A percentile compares a stretch with the other conserved stretches of the same genome.
Evolutionary conservation across 2,113 vertebrate species (phyloP).

Genomic region (Zosterops pallidus): DNA sequence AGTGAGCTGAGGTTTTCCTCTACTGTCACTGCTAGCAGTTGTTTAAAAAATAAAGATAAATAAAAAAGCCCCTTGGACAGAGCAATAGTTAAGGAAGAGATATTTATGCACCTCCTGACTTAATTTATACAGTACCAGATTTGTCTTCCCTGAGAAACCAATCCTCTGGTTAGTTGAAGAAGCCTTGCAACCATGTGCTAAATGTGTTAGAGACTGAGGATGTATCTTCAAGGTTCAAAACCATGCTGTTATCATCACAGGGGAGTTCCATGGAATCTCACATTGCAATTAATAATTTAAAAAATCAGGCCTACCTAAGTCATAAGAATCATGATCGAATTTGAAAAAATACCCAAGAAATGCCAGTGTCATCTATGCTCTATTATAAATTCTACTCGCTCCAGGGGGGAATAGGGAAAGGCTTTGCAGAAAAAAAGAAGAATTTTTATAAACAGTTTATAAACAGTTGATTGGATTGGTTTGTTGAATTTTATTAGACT

Average conservation of each 20-base stretch:
- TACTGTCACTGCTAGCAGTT: neutral
- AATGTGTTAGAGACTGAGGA: neutral
- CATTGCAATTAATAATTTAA: fast-evolving
- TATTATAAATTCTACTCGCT: neutral
- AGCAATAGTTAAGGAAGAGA: neutral
- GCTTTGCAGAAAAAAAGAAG: neutral
- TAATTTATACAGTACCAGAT: neutral
- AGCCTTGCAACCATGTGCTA: neutral
- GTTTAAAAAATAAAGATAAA: neutral
- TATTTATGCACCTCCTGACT: neutral
- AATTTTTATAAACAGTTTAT: neutral
- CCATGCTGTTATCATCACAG: neutral
- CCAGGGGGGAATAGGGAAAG: neutral
- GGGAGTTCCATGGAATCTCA: neutral
- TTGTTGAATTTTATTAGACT: neutral
- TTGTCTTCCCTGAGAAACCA: neutral
- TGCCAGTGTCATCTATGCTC: neutral
- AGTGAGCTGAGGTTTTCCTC: neutral
- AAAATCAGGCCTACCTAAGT: neutral
- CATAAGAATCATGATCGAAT: neutral
- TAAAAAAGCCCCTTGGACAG: neutral
- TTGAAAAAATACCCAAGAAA: neutral
- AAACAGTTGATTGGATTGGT: neutral
- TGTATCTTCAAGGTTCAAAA: neutral
- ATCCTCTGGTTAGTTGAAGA: neutral